Evolutionary conservation across 1,140 invertebrate genomes (phyloP).

Genomic region (Galleria mellonella): DNA sequence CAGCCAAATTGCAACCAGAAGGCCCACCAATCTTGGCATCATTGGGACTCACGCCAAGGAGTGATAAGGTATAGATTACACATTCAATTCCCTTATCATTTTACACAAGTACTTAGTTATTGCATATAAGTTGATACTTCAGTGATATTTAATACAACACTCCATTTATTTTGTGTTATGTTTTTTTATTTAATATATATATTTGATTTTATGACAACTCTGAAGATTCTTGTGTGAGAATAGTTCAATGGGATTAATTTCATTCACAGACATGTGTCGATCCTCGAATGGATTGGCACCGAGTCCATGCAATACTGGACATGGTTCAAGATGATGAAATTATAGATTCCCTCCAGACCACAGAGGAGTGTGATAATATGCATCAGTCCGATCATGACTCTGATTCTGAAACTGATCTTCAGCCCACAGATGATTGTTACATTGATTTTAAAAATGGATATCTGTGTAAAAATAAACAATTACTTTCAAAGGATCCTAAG

Average conservation of each 20-base stretch:
- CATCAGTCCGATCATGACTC: constrained; percentile 62
- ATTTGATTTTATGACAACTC: background rate
- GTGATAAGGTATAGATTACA: constrained; percentile 72
- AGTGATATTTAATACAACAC: constrained; percentile 13
- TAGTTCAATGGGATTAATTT: constrained; percentile 69
- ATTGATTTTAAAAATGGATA: constrained; percentile 52
- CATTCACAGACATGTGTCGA: constrained; percentile 70
- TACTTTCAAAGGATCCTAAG: constrained; percentile 36
- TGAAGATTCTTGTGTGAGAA: constrained; percentile 23
- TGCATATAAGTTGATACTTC: constrained; percentile 5
- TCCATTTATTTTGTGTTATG: background rate
- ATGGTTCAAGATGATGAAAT: constrained; percentile 66
- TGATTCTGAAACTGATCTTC: constrained; percentile 53
- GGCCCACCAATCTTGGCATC: constrained; percentile 72
- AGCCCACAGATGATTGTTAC: constrained; percentile 35
- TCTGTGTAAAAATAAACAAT: constrained; percentile 41
- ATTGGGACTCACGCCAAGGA: constrained; percentile 67
- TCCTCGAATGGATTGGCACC: constrained; percentile 69
- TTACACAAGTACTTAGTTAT: constrained; percentile 17
- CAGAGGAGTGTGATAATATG: constrained; percentile 55
- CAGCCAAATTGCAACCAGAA: constrained; percentile 61
- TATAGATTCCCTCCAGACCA: constrained; percentile 57
- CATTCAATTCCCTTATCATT: constrained; percentile 33
- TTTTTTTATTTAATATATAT: background rate
- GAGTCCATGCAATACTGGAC: constrained; percentile 67